These are phyloP conservation scores for Thalassophryne amazonica DNA, from an alignment of 2,797 vertebrate genomes.

Conservation along the genomic window DNA sequence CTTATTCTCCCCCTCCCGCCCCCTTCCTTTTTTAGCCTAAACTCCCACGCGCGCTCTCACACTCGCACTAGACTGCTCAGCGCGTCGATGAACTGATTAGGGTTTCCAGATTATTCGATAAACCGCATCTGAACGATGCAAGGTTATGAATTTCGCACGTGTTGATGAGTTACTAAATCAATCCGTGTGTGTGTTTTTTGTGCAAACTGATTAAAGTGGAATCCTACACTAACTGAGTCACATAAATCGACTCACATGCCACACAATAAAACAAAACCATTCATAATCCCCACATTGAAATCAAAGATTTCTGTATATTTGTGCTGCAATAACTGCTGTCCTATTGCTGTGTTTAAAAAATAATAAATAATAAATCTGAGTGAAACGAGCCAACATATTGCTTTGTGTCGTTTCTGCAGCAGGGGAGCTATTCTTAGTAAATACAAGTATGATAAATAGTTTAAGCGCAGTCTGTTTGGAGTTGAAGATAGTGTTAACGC, in stretches of 20 bases:
- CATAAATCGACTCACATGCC: conserved; percentile 43
- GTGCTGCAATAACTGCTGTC: neutral
- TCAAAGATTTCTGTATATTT: neutral
- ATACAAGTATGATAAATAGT: conserved; percentile 23
- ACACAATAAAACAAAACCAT: conserved; percentile 17
- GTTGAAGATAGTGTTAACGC: conserved; percentile 30
- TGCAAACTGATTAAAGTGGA: conserved; percentile 2
- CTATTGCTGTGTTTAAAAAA: conserved; percentile 5
- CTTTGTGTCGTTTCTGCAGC: neutral
- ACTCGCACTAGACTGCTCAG: conserved; percentile 14
- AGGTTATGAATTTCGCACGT: conserved; percentile 34
- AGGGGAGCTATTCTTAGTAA: conserved; percentile 13
- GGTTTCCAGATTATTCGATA: conserved; percentile 59
- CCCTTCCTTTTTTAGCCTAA: neutral
- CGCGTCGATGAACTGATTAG: conserved; percentile 47
- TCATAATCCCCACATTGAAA: conserved; percentile 33
- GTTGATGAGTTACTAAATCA: conserved; percentile 45
- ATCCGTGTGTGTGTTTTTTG: conserved; percentile 43
- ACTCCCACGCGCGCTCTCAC: conserved; percentile 5
- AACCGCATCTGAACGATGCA: conserved; percentile 21
- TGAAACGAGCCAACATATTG: neutral
- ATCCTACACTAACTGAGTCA: conserved; percentile 30
- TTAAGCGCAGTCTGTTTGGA: conserved; percentile 30
- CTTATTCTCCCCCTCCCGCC: neutral
- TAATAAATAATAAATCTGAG: neutral